Evolutionary conservation across 1,140 invertebrate species (phyloP), one percentile per base, ranked within the genome.

Genomic region (Nasonia vitripennis): DNA sequence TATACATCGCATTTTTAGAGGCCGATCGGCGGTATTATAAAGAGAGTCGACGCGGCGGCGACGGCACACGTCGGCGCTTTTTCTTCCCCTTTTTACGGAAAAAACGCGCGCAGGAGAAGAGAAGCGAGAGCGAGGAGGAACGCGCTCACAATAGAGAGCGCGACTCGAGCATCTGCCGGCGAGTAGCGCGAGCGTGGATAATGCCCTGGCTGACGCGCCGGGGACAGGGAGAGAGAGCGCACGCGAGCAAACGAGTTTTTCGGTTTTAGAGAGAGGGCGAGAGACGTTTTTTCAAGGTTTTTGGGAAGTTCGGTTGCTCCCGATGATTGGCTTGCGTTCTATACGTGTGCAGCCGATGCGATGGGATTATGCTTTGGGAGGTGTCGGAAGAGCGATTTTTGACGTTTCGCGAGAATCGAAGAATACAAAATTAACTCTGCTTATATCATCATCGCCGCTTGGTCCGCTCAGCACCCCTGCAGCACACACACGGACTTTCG

Each of bases 121-220:
- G 20, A 77, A 11, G 45, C 14, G 27, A 48, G 37, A 45, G 0
- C 41, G 34, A 41, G 41, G 41, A 41, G 9, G 34, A 45, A 23
- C 37, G n/a, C 31, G 77, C 12, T 9, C 62, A 45, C 62, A 80
- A 80, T 70, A 80, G 45, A 2, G 17, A 7, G 31, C 55, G 20
- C 55, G 78, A 85, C 31, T 7, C 34, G 48, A 80, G 78, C 84
- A 85, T 85, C 84, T 85, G 78, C 84, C 70, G 17, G 5, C 14
- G 11, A n/a, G 20, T 62, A 62, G 55, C 55, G 23, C 81, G 48
- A 75, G 81, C 81, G 80, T 81, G 80, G 17, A 81, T 81, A 81
- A 81, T 81, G 80, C 17, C 17, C 45, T 78, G 4, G 55, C 55
- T n/a, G 55, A 62, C 17, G 48, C 5, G 55, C 20, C 27, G 27